phyloP scores from a whole-genome alignment of 2,888 invertebrate species.

The Schizaphis graminum region DNA sequence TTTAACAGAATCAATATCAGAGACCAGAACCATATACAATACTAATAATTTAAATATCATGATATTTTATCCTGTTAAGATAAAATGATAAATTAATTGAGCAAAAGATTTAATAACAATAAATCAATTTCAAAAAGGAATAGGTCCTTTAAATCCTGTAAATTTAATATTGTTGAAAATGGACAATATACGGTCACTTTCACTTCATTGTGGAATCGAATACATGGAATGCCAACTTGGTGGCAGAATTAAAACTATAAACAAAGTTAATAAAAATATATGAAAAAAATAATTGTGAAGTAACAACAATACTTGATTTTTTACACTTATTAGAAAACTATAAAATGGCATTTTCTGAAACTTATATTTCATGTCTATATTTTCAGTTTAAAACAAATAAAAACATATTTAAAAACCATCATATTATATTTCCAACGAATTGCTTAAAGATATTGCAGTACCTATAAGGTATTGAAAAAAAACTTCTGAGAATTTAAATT shows the following conservation, averaged over 20 bases:
- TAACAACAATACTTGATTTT: background rate
- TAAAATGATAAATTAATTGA: background rate
- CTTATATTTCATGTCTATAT: background rate
- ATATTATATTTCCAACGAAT: too few species aligned
- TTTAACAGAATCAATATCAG: background rate
- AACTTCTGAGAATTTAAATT: too few species aligned
- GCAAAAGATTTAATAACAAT: background rate
- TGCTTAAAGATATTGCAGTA: too few species aligned
- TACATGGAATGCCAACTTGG: background rate
- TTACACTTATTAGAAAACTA: background rate
- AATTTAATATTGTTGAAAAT: background rate
- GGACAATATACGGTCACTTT: too few species aligned
- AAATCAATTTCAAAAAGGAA: background rate
- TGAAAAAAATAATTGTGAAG: background rate
- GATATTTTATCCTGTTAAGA: background rate
- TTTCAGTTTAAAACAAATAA: too few species aligned
- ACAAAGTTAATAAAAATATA: background rate
- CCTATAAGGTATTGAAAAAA: too few species aligned
- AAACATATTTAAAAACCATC: too few species aligned
- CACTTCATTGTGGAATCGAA: too few species aligned
- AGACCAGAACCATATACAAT: background rate
- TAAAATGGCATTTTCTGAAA: background rate
- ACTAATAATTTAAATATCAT: background rate
- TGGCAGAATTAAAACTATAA: background rate
- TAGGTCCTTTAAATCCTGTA: background rate